Conservation (phyloP, 2,113 vertebrate genomes). For the Bufo bufo region DNA sequence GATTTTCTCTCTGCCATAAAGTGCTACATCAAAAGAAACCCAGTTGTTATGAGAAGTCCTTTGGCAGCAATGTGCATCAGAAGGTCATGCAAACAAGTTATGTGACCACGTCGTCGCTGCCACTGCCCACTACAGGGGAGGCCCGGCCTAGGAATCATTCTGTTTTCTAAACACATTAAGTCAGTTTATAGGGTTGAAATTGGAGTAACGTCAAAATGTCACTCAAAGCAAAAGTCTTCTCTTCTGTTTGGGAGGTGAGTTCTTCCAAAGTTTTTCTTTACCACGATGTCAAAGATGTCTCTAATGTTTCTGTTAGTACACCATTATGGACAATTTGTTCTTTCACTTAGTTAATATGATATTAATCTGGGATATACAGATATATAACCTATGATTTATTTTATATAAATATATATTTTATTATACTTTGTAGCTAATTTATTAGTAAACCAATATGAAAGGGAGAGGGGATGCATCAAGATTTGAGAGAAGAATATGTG, state of each 20-base stretch:
- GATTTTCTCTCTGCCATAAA: conserved; percentile 59
- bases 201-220: conserved; percentile 29
- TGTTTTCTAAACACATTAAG: conserved; percentile 15
- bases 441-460: background rate
- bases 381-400: background rate
- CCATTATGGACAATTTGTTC: background rate
- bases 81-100: conserved; percentile 57
- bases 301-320: background rate
- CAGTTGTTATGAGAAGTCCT: conserved; percentile 56
- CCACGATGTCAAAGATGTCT: background rate
- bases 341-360: background rate
- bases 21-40: conserved; percentile 53
- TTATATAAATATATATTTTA: background rate
- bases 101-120: conserved; percentile 28
- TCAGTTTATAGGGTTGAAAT: conserved; percentile 31
- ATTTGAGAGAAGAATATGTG: no score
- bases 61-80: conserved; percentile 54
- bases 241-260: background rate
- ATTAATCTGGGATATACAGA: background rate
- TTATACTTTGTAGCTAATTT: background rate
- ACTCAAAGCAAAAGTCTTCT: conserved; percentile 6
- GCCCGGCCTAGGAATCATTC: conserved; percentile 2
- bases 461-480: background rate
- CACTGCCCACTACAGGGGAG: conserved; percentile 34
- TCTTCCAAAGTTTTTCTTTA: background rate